These are phyloP conservation scores for Darevskia mixta DNA, from an alignment of 2,797 vertebrate species.

Conservation along the genomic window DNA sequence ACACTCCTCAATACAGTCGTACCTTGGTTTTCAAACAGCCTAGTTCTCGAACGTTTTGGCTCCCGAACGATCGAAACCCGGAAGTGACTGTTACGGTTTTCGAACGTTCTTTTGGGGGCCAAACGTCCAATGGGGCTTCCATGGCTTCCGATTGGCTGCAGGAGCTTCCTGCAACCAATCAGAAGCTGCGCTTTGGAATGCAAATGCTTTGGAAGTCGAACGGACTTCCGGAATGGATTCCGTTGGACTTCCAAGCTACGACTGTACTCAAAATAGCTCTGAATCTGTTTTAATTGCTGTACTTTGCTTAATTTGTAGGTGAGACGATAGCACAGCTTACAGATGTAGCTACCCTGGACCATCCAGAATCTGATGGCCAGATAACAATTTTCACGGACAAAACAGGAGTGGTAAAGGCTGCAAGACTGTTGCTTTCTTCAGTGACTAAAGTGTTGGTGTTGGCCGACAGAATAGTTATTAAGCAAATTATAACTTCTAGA, in stretches of 20 bases:
- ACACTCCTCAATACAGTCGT: neutral
- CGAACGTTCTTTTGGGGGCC: no score
- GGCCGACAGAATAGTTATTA: slow-evolving; percentile 96
- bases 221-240: no score
- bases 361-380: slow-evolving; percentile 83
- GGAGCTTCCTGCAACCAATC: no score
- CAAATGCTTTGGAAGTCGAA: no score
- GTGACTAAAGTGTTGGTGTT: slow-evolving; percentile 97
- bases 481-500: slow-evolving; percentile 96
- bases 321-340: slow-evolving; percentile 95
- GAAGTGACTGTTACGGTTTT: no score
- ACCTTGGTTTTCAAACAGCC: no score
- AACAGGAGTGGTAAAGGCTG: slow-evolving; percentile 94
- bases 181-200: no score
- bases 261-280: neutral
- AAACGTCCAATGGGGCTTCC: no score
- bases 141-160: no score
- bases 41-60: no score
- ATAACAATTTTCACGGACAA: slow-evolving; percentile 92
- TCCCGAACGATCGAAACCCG: no score
- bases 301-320: slow-evolving; percentile 77
- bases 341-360: slow-evolving; percentile 81
- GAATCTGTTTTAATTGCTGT: neutral
- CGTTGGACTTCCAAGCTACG: no score
- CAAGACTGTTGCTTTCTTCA: slow-evolving; percentile 94